A percentile compares a stretch with the other conserved stretches of the same genome.
Evolutionary conservation across 2,888 invertebrate species (phyloP).

Genomic region (Dascillus cervinus): DNA sequence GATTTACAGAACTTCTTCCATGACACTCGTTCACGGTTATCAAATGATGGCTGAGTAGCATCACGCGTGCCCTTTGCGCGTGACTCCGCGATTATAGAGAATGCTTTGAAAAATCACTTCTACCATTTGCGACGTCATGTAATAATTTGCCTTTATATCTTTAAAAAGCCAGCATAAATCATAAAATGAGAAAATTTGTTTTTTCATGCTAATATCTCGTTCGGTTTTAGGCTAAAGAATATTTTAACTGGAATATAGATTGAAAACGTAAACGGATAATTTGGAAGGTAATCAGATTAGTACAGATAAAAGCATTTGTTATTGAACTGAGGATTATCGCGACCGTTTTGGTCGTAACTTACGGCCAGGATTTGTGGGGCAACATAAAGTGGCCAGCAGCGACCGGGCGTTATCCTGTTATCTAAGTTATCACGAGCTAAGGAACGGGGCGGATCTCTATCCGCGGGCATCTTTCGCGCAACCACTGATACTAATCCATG

Average conservation of each 20-base stretch:
- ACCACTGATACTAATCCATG: conserved; percentile 21
- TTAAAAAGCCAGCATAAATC: conserved; percentile 16
- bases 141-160: conserved; percentile 19
- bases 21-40: conserved; percentile 26
- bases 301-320: conserved; percentile 35
- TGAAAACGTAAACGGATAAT: conserved; percentile 4
- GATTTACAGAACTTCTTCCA: conserved; percentile 22
- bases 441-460: conserved; percentile 16
- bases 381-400: conserved; percentile 29
- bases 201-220: conserved; percentile 5
- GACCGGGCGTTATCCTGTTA: conserved; percentile 31
- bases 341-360: conserved; percentile 28
- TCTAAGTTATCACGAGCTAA: conserved; percentile 29
- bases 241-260: background rate
- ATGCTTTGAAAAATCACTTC: conserved; percentile 19
- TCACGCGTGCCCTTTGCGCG: conserved; percentile 24
- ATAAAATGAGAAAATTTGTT: background rate
- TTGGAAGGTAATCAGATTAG: conserved; percentile 35
- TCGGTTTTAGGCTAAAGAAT: background rate
- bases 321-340: conserved; percentile 37
- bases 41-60: conserved; percentile 21
- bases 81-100: conserved; percentile 22
- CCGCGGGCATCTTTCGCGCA: conserved; percentile 14
- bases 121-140: conserved; percentile 18
- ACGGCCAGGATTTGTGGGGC: conserved; percentile 31